Evolutionary conservation across 2,888 invertebrate genomes (phyloP), one percentile per base, ranked within the genome.

Genomic region (Agrotis ipsilon): DNA sequence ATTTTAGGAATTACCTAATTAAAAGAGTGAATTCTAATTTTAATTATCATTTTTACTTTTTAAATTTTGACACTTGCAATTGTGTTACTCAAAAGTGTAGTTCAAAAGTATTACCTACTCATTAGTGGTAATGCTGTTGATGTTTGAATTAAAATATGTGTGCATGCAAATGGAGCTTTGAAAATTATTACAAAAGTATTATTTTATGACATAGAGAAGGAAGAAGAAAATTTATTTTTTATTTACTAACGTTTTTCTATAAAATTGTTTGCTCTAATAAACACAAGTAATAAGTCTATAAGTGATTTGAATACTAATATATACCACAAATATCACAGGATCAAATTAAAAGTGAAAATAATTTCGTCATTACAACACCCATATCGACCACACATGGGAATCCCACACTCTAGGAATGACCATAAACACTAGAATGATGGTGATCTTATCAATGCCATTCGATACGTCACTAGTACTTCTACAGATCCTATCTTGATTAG

Each of bases 401-500:
- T 58, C 70, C 61, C 77, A 78, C 77, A 80, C 54, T 48, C 18
- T 48, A 62, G 57, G 64, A 68, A 68, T 57, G 9, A 46, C 32
- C 55, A 63, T 45, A 68, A 72, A 75, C 39, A 49, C 57, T 68
- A 68, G 59, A 62, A 48, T 59, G 11, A 65, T 68, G 6, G 39
- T 57, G 73, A 72, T 73, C n/a, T 71, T 75, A 83, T 90, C 90
- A 61, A 62, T 16, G 82, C 76, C 74, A 87, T 82, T 76, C 72
- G 87, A 89, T 89, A 88, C 68, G 14, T 84, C 70, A 83, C 66
- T 5, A 61, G 66, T 68, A 81, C 79, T 81, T 82, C 72, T 79
- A 82, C 73, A 83, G 80, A 87, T 80, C 55, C 45, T 69, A 81
- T 81, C 81, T 52, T n/a, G 48, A 61, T 74, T 63, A 80, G 78